phyloP scores from a whole-genome alignment of 2,797 vertebrate genomes.

The Rhinatrema bivittatum region DNA sequence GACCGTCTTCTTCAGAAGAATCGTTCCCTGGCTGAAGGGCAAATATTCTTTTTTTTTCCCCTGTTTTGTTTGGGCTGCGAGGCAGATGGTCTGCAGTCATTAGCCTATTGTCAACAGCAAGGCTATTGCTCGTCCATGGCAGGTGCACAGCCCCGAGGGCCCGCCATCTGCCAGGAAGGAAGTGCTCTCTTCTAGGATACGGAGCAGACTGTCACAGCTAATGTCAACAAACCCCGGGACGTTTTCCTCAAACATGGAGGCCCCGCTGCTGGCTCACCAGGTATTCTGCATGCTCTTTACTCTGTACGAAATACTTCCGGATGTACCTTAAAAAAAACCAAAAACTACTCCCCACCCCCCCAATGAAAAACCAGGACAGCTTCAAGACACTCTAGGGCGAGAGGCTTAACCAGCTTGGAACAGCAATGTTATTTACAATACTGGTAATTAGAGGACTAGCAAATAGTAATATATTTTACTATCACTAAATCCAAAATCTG shows the following conservation, averaged over 20 bases:
- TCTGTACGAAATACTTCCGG: no score
- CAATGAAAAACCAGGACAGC: no score
- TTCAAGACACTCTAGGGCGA: no score
- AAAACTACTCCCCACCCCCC: no score
- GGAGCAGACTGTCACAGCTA: conserved; percentile 29
- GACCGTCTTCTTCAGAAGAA: conserved; percentile 1
- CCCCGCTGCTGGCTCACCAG: neutral
- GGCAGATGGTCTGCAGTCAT: conserved; percentile 75
- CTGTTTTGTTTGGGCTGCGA: conserved; percentile 44
- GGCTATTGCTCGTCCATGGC: conserved; percentile 64
- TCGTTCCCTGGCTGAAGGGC: conserved; percentile 12
- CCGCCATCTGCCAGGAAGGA: conserved; percentile 61
- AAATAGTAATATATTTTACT: no score
- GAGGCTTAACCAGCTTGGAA: no score
- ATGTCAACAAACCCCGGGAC: conserved; percentile 33
- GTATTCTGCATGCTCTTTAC: no score
- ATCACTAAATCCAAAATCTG: no score
- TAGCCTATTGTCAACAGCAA: conserved; percentile 71
- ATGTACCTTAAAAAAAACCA: no score
- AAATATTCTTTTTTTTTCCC: conserved; percentile 20
- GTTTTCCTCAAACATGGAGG: conserved; percentile 19
- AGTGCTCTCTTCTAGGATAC: conserved; percentile 31
- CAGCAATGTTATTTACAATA: no score
- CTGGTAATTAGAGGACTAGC: no score
- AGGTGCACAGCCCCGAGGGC: conserved; percentile 74